Evolutionary conservation across 2,113 vertebrate genomes (phyloP).

Genomic region (Polypterus bichir): DNA sequence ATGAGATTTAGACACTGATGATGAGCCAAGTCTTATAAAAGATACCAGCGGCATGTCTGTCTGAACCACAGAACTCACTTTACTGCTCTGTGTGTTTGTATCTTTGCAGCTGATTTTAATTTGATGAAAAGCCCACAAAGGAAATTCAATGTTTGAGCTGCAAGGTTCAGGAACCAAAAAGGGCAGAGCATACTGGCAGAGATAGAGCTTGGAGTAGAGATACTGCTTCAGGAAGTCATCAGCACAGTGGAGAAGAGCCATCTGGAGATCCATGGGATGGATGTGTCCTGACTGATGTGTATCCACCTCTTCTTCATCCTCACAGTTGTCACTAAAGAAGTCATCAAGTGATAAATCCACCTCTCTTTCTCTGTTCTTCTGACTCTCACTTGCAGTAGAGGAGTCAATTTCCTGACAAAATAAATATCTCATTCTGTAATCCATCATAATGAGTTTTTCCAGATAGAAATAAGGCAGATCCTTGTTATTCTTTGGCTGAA

Average conservation of each 20-base stretch:
- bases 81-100: constrained; percentile 17
- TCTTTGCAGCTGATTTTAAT: constrained; percentile 16
- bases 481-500: constrained; percentile 16
- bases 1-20: constrained; percentile 16
- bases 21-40: constrained; percentile 17
- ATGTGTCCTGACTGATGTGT: not conserved
- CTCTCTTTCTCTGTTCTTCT: not conserved
- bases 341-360: constrained; percentile 16
- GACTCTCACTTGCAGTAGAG: accelerated
- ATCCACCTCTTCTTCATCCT: not conserved
- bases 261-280: constrained; percentile 36
- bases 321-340: not conserved
- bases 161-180: constrained; percentile 15
- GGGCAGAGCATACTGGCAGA: constrained; percentile 19
- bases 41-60: constrained; percentile 14
- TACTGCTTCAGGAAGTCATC: constrained; percentile 29
- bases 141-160: constrained; percentile 15
- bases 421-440: constrained; percentile 26
- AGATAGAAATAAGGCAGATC: constrained; percentile 29
- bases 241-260: constrained; percentile 36
- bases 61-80: constrained; percentile 22
- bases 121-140: constrained; percentile 14
- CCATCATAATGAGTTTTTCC: constrained; percentile 29
- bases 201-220: constrained; percentile 12
- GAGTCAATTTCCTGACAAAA: constrained; percentile 14